These are phyloP conservation scores for Narcine bancroftii DNA, from an alignment of 2,113 vertebrate genomes.

Conservation along the genomic window DNA sequence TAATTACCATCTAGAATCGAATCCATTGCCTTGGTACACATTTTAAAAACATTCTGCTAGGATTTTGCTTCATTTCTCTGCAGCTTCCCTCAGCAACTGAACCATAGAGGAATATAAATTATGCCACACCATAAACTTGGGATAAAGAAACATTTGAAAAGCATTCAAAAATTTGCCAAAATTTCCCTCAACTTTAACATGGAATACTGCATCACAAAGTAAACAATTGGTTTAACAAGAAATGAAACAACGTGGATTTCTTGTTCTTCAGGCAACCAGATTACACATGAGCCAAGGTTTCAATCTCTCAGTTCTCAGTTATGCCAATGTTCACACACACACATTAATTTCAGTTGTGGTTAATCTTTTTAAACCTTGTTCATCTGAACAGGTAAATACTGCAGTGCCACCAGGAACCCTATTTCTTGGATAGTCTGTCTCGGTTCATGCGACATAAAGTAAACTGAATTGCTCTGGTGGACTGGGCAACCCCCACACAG, in stretches of 20 bases:
- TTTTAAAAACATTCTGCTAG: not conserved
- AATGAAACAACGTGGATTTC: not conserved
- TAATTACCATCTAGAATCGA: not conserved
- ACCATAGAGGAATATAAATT: not conserved
- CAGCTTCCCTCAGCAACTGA: not conserved
- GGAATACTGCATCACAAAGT: slow-evolving; percentile 10
- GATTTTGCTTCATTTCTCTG: not conserved
- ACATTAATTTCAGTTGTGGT: not conserved
- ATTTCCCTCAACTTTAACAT: not conserved
- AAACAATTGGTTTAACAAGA: not conserved
- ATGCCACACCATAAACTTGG: too few species aligned
- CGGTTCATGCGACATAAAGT: not conserved
- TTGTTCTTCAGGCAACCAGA: not conserved
- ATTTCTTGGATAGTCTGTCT: not conserved
- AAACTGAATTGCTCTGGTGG: not conserved
- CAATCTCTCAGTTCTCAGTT: slow-evolving; percentile 4
- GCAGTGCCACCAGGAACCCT: not conserved
- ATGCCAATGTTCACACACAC: not conserved
- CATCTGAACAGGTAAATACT: not conserved
- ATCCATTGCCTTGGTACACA: not conserved
- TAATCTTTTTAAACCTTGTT: not conserved
- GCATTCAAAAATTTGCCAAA: not conserved
- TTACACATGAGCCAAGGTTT: slow-evolving; percentile 20
- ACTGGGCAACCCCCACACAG: not conserved
- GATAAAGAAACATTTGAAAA: not conserved